Base-by-base conservation (phyloP, 1,140 invertebrate genomes). In the Ips nitidus region DNA sequence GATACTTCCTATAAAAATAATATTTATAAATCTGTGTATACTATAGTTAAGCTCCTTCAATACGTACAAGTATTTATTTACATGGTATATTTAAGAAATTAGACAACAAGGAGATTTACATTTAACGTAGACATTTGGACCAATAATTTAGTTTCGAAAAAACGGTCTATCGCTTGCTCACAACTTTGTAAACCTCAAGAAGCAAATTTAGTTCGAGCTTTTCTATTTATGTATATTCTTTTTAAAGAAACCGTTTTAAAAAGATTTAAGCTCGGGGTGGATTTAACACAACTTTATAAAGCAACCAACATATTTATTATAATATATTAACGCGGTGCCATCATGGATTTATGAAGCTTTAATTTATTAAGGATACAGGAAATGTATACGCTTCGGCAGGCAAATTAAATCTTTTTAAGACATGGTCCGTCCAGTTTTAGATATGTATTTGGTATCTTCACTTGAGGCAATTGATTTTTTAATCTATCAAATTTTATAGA, bases 61-160 rank as follows among this genome's bases (percentile, higher is more conserved):
- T 22, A 62, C 4, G 7, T 8, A 42, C n/a, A 62, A 40, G 45
- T 62, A 62, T 62, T 62, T 47, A 62, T 62, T 62, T 50, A 52
- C 38, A 8, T 50, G 36, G 37, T 50, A 52, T 50, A 5, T 22
- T 22, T 22, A 22, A 22, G 22, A 22, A 22, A 22, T 62, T 7
- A 50, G n/a, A 22, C 37, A 62, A 36, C 41, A 59, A 36, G 57
- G 50, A n/a, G 8, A 36, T 62, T 62, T 62, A 62, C 39, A 50
- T 62, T 62, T 8, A 5, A 62, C 39, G 22, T 62, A 62, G 38
- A 62, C n/a, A 37, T 47, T 62, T 45, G 60, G 60, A 62, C 60
- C 60, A 62, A 62, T 47, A 52, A 50, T 62, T 62, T 50, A 59
- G 41, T 59, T 58, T 2, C 8, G 22, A 22, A 22, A 22, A 59